phyloP scores from a whole-genome alignment of 2,113 vertebrate genomes.

The Trochalopteron elliotii region DNA sequence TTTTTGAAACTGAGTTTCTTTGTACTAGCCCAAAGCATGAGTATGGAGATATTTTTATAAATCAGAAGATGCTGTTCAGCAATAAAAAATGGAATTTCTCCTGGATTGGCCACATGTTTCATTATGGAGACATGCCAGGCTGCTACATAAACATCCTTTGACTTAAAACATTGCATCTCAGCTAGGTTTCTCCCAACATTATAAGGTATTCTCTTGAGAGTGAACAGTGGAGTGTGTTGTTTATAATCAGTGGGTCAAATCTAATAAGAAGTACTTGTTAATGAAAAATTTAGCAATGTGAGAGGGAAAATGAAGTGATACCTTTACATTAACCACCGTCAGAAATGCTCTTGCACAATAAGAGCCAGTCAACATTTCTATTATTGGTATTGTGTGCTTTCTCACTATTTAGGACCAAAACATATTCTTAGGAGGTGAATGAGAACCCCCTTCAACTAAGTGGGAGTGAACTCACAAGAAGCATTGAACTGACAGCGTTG shows the following conservation, averaged over 20 bases:
- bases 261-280: neutral
- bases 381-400: neutral
- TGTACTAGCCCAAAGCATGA: neutral
- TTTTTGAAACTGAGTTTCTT: neutral
- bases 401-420: neutral
- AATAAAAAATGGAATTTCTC: neutral
- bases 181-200: neutral
- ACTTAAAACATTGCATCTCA: neutral
- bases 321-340: neutral
- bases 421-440: neutral
- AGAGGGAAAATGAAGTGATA: neutral
- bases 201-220: neutral
- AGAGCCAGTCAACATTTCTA: neutral
- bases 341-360: neutral
- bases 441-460: neutral
- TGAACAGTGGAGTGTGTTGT: neutral
- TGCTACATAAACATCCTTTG: conserved; percentile 7
- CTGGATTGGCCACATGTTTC: neutral
- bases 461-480: neutral
- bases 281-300: neutral
- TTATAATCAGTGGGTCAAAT: neutral
- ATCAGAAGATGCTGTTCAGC: conserved; percentile 2
- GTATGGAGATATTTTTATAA: neutral
- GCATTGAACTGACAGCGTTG: rapidly evolving
- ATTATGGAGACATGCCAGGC: neutral